These are phyloP conservation scores for Haliclona indistincta DNA, from an alignment of 37 sponge, comb jelly and placozoan species.

Conservation along the genomic window DNA sequence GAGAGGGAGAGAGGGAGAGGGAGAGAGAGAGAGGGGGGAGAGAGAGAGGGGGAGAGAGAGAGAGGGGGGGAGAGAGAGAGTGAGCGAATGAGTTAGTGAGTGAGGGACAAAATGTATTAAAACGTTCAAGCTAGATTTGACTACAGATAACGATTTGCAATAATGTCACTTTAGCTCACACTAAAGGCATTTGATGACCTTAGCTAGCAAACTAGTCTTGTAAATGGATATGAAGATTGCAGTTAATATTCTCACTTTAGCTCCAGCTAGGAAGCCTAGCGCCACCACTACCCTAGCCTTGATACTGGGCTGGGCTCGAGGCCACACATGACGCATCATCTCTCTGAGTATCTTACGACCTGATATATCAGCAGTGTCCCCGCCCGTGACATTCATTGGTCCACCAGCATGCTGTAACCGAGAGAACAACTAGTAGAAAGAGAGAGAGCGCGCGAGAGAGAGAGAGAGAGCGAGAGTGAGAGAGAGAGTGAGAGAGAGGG, in stretches of 20 bases:
- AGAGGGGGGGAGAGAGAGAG: neutral
- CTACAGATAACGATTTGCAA: too few relatives aligned
- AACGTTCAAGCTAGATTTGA: too few relatives aligned
- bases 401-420: neutral
- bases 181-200: neutral
- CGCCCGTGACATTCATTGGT: constrained; percentile 15
- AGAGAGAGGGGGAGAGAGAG: neutral
- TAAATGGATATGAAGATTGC: neutral
- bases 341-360: constrained; percentile 79
- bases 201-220: neutral
- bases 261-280: constrained; percentile 68
- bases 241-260: constrained; percentile 44
- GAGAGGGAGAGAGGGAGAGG: constrained; percentile 29
- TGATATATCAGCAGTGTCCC: constrained; percentile 26
- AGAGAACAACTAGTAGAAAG: neutral
- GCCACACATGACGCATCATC: constrained; percentile 91
- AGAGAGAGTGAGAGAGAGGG: too few relatives aligned
- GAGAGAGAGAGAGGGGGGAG: neutral
- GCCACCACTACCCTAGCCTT: constrained; percentile 85
- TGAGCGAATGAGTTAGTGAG: too few relatives aligned
- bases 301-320: constrained; percentile 67
- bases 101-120: neutral
- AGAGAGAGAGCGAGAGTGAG: too few relatives aligned
- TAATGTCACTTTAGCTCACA: too few relatives aligned
- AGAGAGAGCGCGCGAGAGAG: too few relatives aligned